Conservation (phyloP, 1,140 invertebrate species). For the Drosophila nebulosa region DNA sequence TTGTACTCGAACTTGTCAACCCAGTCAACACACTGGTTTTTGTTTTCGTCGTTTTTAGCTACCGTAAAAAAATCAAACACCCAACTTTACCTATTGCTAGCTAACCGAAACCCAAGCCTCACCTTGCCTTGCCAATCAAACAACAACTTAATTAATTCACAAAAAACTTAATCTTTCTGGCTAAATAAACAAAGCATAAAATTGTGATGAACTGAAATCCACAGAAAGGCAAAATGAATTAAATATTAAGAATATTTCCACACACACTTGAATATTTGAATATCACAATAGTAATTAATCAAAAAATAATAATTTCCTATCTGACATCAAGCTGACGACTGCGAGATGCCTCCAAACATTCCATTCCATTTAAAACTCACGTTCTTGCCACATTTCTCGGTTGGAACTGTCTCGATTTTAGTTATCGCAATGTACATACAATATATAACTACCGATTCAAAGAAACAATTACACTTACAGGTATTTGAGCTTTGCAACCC, state of each 20-base stretch:
- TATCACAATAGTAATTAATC: conserved; percentile 74
- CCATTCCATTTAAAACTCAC: too few relatives aligned
- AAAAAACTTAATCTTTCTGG: neutral
- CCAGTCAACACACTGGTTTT: conserved; percentile 21
- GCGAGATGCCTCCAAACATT: too few relatives aligned
- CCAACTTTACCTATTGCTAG: conserved; percentile 1
- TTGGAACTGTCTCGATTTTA: too few relatives aligned
- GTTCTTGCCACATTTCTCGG: too few relatives aligned
- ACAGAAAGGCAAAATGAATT: conserved; percentile 1
- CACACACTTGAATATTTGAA: conserved; percentile 75
- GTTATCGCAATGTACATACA: too few relatives aligned
- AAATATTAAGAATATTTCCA: conserved; percentile 43
- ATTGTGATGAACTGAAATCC: conserved; percentile 17
- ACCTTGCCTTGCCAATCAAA: neutral
- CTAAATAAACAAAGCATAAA: conserved; percentile 53
- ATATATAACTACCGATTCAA: too few relatives aligned
- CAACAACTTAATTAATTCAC: conserved; percentile 39
- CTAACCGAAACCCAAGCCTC: neutral
- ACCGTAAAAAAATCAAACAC: conserved; percentile 33
- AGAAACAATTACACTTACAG: too few relatives aligned
- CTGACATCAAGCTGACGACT: too few relatives aligned
- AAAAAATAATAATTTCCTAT: conserved; percentile 32
- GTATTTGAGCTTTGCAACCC: too few relatives aligned
- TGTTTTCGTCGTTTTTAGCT: conserved; percentile 6
- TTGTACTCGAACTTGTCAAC: conserved; percentile 26